Base-by-base conservation (phyloP, 2,888 invertebrate genomes). In the Melieria picta region DNA sequence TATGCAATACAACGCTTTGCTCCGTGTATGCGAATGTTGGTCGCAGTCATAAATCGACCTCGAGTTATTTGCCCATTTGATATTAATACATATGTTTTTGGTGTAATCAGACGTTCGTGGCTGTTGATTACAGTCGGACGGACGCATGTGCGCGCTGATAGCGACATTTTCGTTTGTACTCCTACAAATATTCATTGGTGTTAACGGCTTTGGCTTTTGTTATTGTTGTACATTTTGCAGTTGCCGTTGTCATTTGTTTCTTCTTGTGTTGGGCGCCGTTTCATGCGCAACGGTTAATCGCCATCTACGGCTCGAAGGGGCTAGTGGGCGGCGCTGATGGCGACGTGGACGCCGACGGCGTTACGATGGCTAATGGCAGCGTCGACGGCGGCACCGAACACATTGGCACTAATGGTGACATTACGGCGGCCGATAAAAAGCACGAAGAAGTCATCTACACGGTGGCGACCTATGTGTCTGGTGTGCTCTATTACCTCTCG, bases 261-360 rank as follows among this genome's bases (percentile, higher is more conserved):
- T 94, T 94, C 88, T 88, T 95, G 46, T 96, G 96, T 87, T 95
- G 94, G 94, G 94, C 94, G 0, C 97, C 98, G 1, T 97, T 97
- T 87, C 97, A 98, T 86, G 93, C 95, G 0, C 98, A 98, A 85
- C 89, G 98, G 10, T 90, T 98, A 65, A 95, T 86, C 90, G 92
- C 69, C 88, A 90, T 77, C 86, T 89, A 86, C 79, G 83, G 90
- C 80, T 82, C 77, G n/a, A 87, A 76, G 61, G 79, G 72, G 45
- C 77, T 78, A 55, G 60, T 58, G 4, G 57, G 71, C 42, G 52
- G 69, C 13, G 45, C 45, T 45, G 5, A 69, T 2, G 67, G 42
- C 16, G 45, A n/a, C 4, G 69, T 48, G 13, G 71, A 30, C 4
- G 57, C 9, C 7, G 48, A 42, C 5, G 45, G 57, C 55, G 63